Base-by-base conservation (phyloP, 1,140 invertebrate species). In the Drosophila parvula region DNA sequence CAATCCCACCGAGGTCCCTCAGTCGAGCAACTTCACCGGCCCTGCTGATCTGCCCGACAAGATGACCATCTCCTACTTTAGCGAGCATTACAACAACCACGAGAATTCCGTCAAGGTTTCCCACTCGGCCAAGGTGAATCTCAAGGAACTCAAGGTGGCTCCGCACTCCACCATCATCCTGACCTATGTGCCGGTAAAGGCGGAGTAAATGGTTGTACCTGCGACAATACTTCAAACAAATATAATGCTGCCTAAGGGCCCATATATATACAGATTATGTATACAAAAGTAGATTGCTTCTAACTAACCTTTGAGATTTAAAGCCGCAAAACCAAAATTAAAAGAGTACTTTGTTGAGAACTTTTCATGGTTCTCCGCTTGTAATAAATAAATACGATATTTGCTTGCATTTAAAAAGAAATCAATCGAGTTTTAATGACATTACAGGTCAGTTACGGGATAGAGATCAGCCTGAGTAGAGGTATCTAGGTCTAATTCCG, bases 21-120 rank as follows among this genome's bases (percentile, higher is more conserved):
- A 91, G 3, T 73, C 57, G 3, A 92, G 93, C n/a, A 92, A 95
- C 81, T 92, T 95, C 14, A 92, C 83, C 1, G 67, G 68, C 2
- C 79, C 93, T 11, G 12, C 48, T 10, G 78, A 92, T 22, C 77
- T 95, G 8, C 92, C 94, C 0, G 91, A 93, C 4, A 94, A 95
- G 78, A 92, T 95, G 71, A 94, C 93, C 16, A 90, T 95, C 7
- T 78, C 93, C 32, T 81, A 93, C n/a, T 70, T 93, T 38, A 95
- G 94, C 85, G 90, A 93, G 10, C 93, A 94, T 68, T 95, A 94
- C 59, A 91, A 92, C 58, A 91, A 90, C 48, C 76, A 91, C 4
- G 78, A 82, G 18, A 76, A 89, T 40, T 75, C 68, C 22, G 40
- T 36, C 22, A 78, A 93, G 90, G 93, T 94, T 92, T 81, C 27